phyloP scores from a whole-genome alignment of 1,140 invertebrate genomes.

The Dreissena rostriformis region DNA sequence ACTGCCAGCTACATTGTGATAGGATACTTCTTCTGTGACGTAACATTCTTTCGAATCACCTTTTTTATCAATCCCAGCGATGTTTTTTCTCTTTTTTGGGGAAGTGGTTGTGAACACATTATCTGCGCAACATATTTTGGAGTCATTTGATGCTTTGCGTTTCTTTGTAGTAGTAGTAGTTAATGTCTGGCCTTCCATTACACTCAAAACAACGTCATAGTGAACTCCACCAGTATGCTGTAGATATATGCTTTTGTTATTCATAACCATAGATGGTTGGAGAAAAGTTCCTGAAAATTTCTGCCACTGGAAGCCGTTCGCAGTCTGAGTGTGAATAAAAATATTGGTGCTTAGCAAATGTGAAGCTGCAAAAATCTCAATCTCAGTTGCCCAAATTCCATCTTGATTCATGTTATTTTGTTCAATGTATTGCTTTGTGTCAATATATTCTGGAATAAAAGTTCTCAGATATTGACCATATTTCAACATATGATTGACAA shows the following conservation, averaged over 20 bases:
- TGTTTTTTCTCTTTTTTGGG: not conserved
- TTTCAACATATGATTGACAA: constrained; percentile 13
- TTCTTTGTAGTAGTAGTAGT: not conserved
- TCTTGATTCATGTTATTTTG: constrained; percentile 16
- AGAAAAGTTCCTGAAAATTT: constrained; percentile 17
- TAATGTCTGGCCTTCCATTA: not conserved
- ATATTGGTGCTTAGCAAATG: constrained; percentile 32
- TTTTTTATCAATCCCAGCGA: not conserved
- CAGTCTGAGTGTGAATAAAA: constrained; percentile 25
- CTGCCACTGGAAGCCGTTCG: constrained; percentile 18
- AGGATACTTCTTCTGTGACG: too few relatives aligned
- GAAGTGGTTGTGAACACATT: too few relatives aligned
- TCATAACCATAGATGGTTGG: not conserved
- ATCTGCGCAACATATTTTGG: too few relatives aligned
- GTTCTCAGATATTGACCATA: not conserved
- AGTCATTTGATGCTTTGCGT: too few relatives aligned
- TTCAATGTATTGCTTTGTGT: constrained; percentile 11
- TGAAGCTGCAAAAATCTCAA: constrained; percentile 29
- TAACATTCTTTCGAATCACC: not conserved
- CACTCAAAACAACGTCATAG: constrained; percentile 35
- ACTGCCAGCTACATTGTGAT: not conserved
- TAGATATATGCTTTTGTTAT: constrained; percentile 26
- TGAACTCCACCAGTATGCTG: constrained; percentile 20
- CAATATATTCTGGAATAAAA: constrained; percentile 13
- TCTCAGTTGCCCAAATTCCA: constrained; percentile 35